Evolutionary conservation across 2,888 invertebrate genomes (phyloP), one percentile per base, ranked within the genome.

Genomic region (Formica aserva): DNA sequence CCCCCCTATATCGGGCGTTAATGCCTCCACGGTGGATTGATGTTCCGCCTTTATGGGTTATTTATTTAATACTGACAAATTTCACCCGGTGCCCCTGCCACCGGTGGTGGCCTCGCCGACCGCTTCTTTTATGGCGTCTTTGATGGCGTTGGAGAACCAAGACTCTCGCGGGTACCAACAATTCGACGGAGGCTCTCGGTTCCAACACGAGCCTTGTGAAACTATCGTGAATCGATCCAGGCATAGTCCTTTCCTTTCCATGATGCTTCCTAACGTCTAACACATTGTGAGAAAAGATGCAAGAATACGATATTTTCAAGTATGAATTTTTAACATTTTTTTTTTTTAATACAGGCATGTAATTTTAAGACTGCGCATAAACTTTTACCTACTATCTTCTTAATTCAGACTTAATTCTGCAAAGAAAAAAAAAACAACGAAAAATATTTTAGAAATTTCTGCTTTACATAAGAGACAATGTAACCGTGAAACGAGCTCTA

Each of bases 11-110:
- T 94, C 93, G 94, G 92, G 93, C 94, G 94, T 94, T 94, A 94
- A 94, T 94, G 94, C 92, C 92, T 93, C 92, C 89, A 89, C 92
- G 89, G 91, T 85, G 93, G 93, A 94, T 94, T 93, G 94, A 94
- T 94, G 94, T 92, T 92, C 92, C 90, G 90, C 91, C 92, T 94
- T 94, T 94, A 94, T 94, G 94, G 94, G 93, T 94, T 94, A 94
- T 94, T 94, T 94, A 94, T 94, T 94, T 94, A 94, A 94, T 94
- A 94, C 94, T 93, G 94, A 94, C 94, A 94, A 94, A 94, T 94
- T 90, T 94, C 92, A 90, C 91, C 90, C 87, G 83, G 83, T 85
- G 85, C 90, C 89, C 82, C 76, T 84, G 66, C 85, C 89, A 85
- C 80, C 74, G 86, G 26, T n/a, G 52, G 69, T 60, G 71, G 75